Evolutionary conservation across 1,140 invertebrate genomes (phyloP).

Genomic region (Brachionus rotundiformis): DNA sequence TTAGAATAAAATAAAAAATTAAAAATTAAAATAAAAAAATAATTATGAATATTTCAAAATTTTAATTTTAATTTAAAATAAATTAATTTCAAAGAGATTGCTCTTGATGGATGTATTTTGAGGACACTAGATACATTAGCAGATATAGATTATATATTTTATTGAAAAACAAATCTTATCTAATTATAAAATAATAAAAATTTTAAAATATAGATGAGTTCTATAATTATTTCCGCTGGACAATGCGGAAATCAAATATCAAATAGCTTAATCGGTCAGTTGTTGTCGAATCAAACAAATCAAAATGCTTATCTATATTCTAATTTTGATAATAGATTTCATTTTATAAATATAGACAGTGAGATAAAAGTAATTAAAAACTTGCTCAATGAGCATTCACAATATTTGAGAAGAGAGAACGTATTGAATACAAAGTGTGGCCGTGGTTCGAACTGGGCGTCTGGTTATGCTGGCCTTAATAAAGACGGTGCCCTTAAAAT

Average conservation of each 20-base stretch:
- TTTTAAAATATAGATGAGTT: constrained; percentile 16
- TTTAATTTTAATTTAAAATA: not conserved
- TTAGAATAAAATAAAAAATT: not conserved
- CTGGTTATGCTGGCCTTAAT: constrained; percentile 68
- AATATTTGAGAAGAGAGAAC: constrained; percentile 70
- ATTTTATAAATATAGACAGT: constrained; percentile 27
- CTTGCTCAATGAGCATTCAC: constrained; percentile 72
- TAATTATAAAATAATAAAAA: not conserved
- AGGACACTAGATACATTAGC: no score
- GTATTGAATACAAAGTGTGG: constrained; percentile 71
- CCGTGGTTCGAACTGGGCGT: constrained; percentile 74
- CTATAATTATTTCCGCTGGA: constrained; percentile 67
- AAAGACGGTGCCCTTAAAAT: constrained; percentile 67
- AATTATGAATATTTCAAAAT: not conserved
- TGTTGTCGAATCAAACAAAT: constrained; percentile 71
- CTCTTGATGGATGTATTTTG: no score
- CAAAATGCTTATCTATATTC: constrained; percentile 61
- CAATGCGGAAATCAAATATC: constrained; percentile 77
- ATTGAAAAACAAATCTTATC: not conserved
- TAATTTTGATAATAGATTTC: constrained; percentile 66
- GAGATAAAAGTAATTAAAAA: constrained; percentile 64
- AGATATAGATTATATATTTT: no score
- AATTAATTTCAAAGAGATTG: no score
- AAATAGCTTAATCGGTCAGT: constrained; percentile 70
- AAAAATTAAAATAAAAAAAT: not conserved